phyloP scores from a whole-genome alignment of 2,888 invertebrate genomes.

The Lomographa bimaculata region DNA sequence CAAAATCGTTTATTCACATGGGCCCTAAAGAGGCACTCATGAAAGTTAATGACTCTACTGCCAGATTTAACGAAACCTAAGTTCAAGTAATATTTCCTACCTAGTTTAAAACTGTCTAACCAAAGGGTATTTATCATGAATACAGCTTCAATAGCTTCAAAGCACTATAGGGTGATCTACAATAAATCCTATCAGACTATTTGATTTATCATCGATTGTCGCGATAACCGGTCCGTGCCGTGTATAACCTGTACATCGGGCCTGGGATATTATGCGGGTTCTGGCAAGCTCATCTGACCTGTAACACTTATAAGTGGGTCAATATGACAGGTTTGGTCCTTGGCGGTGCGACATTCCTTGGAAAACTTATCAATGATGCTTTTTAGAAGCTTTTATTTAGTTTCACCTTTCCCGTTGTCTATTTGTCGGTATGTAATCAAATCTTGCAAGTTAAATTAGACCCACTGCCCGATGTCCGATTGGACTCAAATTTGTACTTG shows the following conservation, averaged over 20 bases:
- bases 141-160: conserved; percentile 3
- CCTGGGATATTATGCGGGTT: conserved; percentile 68
- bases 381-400: too few relatives aligned
- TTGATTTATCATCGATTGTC: conserved; percentile 75
- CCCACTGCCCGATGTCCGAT: too few relatives aligned
- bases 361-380: conserved; percentile 33
- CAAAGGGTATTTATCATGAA: conserved; percentile 13
- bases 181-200: conserved; percentile 22
- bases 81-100: too few relatives aligned
- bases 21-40: too few relatives aligned
- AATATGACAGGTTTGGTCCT: conserved; percentile 67
- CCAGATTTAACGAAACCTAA: too few relatives aligned
- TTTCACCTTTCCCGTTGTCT: too few relatives aligned
- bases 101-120: too few relatives aligned
- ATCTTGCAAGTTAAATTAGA: too few relatives aligned
- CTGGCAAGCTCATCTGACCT: conserved; percentile 64
- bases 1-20: too few relatives aligned
- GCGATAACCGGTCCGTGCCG: conserved; percentile 47
- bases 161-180: conserved; percentile 5
- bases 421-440: too few relatives aligned
- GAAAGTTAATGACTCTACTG: too few relatives aligned
- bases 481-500: too few relatives aligned
- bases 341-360: conserved; percentile 50
- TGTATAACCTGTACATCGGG: conserved; percentile 52
- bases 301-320: conserved; percentile 68